phyloP scores from a whole-genome alignment of 2,113 vertebrate species.

The Sinocyclocheilus maitianheensis region DNA sequence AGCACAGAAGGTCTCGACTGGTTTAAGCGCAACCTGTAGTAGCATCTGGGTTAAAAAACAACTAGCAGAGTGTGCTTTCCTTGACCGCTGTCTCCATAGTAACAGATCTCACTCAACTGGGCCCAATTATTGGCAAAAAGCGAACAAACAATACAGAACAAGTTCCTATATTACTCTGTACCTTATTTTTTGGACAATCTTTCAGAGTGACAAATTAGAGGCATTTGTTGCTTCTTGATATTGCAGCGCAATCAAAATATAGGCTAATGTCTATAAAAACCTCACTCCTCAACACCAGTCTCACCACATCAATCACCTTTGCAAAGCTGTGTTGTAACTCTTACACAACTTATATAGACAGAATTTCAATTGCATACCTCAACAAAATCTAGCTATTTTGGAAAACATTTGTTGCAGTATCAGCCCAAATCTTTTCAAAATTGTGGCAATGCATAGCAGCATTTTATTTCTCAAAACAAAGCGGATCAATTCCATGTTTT shows the following conservation, averaged over 20 bases:
- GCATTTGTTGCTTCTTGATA: neutral
- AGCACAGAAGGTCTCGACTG: neutral
- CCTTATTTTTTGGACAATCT: neutral
- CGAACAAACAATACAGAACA: neutral
- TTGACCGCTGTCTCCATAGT: constrained; percentile 3
- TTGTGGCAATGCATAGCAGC: neutral
- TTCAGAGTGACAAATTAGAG: neutral
- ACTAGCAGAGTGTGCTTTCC: neutral
- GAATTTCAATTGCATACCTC: neutral
- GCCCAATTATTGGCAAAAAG: neutral
- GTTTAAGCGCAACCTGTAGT: neutral
- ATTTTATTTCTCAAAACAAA: neutral
- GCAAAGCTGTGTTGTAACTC: neutral
- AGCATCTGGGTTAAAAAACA: neutral
- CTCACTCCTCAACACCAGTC: neutral
- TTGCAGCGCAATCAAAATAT: neutral
- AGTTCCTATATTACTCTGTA: neutral
- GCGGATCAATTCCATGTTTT: neutral
- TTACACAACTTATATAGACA: neutral
- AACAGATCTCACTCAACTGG: neutral
- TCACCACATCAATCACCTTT: neutral
- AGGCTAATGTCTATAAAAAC: neutral
- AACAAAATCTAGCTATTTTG: neutral
- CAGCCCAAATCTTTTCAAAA: neutral
- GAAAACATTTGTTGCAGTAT: neutral